Evolutionary conservation across 1,140 invertebrate species (phyloP).

Genomic region (Drosophila parvula): DNA sequence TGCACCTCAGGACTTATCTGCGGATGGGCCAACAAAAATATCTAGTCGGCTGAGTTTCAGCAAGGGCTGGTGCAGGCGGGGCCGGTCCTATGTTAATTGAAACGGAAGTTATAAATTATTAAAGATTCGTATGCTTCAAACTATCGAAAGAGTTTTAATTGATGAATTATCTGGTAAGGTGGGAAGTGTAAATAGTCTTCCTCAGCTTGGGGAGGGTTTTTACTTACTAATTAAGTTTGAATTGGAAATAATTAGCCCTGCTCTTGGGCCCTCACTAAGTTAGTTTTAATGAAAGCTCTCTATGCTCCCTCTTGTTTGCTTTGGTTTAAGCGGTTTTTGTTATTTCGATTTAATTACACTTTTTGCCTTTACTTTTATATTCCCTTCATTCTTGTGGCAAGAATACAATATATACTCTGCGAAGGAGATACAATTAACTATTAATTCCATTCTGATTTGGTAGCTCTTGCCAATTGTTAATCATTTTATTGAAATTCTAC

Average conservation of each 20-base stretch:
- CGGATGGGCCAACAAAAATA: neutral
- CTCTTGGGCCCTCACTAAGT: neutral
- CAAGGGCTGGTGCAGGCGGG: constrained; percentile 16
- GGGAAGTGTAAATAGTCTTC: neutral
- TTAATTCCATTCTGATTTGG: neutral
- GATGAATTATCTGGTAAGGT: neutral
- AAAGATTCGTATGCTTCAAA: constrained; percentile 3
- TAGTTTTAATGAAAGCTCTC: neutral
- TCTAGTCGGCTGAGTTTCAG: constrained; percentile 36
- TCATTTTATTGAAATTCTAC: neutral
- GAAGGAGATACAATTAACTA: neutral
- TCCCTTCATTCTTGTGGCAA: neutral
- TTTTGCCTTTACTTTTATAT: neutral
- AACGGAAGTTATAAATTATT: constrained; percentile 23
- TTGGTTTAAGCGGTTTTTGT: neutral
- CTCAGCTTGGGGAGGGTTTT: too few relatives aligned
- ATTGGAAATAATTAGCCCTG: too few relatives aligned
- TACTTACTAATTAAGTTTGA: too few relatives aligned
- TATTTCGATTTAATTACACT: neutral
- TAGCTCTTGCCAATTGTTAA: constrained; percentile 3
- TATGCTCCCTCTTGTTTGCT: neutral
- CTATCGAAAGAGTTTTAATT: constrained; percentile 2
- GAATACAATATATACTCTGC: too few relatives aligned
- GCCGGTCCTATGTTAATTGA: constrained; percentile 12
- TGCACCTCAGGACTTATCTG: constrained; percentile 6